Evolutionary conservation across 2,797 vertebrate genomes (phyloP), one percentile per base, ranked within the genome.

Genomic region (Myripristis murdjan): DNA sequence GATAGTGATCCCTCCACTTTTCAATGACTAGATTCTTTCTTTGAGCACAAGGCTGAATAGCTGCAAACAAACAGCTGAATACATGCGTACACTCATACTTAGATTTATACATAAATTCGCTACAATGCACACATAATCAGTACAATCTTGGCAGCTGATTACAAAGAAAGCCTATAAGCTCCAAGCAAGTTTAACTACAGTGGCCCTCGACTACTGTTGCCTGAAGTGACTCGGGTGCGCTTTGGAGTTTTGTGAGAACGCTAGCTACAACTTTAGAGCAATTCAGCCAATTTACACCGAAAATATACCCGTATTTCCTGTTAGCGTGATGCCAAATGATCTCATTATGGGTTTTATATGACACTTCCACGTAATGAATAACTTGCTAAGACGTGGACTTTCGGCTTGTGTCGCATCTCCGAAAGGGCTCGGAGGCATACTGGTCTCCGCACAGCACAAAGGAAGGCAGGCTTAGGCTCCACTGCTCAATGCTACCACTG

Each of bases 391-490:
- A 24, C 12, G 22, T 20, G 4, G 22, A 28, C 23, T 53, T 53
- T 53, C 2, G 39, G 16, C 18, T 18, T 64, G 31, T 35, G 52
- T 2, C 1, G 33, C 11, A 23, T 20, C 69, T 54, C 23, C 15
- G 20, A 68, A 75, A 57, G 43, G n/a, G 47, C 37, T 54, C 16
- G 24, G 54, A 55, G 55, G n/a, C 43, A 43, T 64, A 54, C 2
- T 35, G 58, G 73, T 80, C 53, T 67, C 18, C 22, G 46, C 26
- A 5, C 64, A 82, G 75, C 87, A 92, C 90, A 92, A 92, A 90
- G 90, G 60, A 85, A 77, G 56, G 72, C 81, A 84, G n/a, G 78
- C 70, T 61, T 12, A 16, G 69, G 73, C 77, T 77, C 43, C 58
- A 64, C 68, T 66, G 61, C 70, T 52, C 62, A 64, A 54, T 67